Evolutionary conservation across 2,888 invertebrate species (phyloP).

Genomic region (Meghimatium bilineatum): DNA sequence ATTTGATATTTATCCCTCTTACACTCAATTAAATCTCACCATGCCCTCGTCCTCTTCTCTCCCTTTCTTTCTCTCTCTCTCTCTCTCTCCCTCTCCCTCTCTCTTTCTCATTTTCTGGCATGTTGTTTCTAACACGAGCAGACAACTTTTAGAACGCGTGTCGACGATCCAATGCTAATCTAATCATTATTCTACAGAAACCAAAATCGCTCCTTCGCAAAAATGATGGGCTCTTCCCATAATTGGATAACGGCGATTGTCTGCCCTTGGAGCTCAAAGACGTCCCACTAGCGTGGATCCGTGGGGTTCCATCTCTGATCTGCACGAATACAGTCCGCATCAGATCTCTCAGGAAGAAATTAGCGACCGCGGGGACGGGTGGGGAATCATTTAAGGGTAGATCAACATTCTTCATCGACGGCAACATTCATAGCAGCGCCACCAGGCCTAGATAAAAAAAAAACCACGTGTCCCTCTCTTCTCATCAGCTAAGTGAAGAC

Average conservation of each 20-base stretch:
- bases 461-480: conserved; percentile 14
- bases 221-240: conserved; percentile 2
- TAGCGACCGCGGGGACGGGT: conserved; percentile 21
- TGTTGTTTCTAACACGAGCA: neutral
- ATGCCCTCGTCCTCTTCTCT: neutral
- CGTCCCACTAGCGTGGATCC: neutral
- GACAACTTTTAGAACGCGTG: conserved; percentile 24
- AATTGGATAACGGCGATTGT: conserved; percentile 40
- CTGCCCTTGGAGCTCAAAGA: conserved; percentile 32
- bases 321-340: neutral
- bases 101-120: neutral
- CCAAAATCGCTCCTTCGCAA: conserved; percentile 24
- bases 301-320: neutral
- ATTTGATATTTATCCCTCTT: neutral
- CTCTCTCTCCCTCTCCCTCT: neutral
- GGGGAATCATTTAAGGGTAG: conserved; percentile 37
- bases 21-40: neutral
- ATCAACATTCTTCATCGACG: conserved; percentile 37
- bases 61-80: no score
- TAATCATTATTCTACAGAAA: conserved; percentile 22
- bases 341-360: conserved; percentile 33
- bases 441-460: conserved; percentile 2
- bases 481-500: conserved; percentile 41
- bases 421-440: conserved; percentile 6
- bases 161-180: conserved; percentile 25